Conservation (phyloP, 2,888 invertebrate genomes). For the Limnephilus lunatus region DNA sequence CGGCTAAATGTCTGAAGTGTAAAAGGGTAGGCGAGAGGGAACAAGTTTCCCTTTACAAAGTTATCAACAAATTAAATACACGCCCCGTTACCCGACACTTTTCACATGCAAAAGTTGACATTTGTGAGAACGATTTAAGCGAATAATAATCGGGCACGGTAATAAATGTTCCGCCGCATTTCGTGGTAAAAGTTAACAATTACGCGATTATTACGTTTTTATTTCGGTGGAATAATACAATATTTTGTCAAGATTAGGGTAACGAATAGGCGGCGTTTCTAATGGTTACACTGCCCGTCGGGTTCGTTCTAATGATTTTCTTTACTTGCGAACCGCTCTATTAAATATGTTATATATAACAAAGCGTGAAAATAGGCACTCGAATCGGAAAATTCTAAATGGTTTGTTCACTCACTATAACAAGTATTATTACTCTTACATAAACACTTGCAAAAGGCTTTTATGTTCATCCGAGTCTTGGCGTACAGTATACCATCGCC, state of each 20-base stretch:
- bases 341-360: not conserved
- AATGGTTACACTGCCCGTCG: not conserved
- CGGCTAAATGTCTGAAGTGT: not conserved
- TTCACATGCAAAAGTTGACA: not conserved
- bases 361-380: not conserved
- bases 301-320: not conserved
- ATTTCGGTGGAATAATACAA: slow-evolving; percentile 31
- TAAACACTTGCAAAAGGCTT: not conserved
- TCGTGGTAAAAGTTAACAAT: slow-evolving; percentile 13
- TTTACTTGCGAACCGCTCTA: slow-evolving; percentile 5
- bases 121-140: not conserved
- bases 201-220: slow-evolving; percentile 11
- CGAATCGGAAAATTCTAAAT: not conserved
- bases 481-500: not conserved
- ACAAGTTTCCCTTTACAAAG: not conserved
- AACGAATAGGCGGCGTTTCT: not conserved
- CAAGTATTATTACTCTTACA: not conserved
- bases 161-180: slow-evolving; percentile 14
- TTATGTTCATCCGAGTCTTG: not conserved
- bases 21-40: not conserved
- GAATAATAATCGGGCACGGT: not conserved
- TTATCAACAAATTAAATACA: not conserved
- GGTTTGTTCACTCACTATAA: not conserved
- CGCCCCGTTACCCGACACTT: not conserved
- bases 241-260: slow-evolving; percentile 8